Base-by-base conservation (phyloP, 2,888 invertebrate species). In the Chymomyza procnemis region DNA sequence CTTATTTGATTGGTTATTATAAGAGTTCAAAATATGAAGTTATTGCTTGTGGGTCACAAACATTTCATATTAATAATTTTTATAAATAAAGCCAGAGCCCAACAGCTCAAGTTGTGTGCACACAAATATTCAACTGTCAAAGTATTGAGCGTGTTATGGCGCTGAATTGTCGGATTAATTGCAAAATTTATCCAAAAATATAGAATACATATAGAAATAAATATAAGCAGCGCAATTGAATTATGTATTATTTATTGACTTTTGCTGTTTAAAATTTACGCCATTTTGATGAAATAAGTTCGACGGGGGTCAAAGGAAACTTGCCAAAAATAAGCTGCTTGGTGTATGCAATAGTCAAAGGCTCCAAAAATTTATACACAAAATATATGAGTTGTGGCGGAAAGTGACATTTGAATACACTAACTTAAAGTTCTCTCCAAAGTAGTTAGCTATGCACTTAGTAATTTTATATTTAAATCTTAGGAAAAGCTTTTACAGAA, bases 111-210 rank as follows among this genome's bases (percentile, higher is more conserved):
- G 34, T 41, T 9, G 34, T 12, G 34, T 2, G 6, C 34, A 12
- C 34, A 41, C 34, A 41, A 41, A 41, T 41, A 41, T 41, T 12
- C 22, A 4, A 6, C 54, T 54, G 64, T 54, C 57, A 57, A 57
- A 56, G 64, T 12, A 19, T 18, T 18, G 67, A 34, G 79, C 83
- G 86, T 83, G 83, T 69, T 75, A 18, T 21, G 16, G 34, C 22
- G 22, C 47, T 3, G 21, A 64, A 60, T 69, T 76, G 74, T 74
- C 81, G 82, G 86, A 79, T 83, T 86, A 83, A 83, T 84, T 83
- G 79, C 74, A 64, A 1, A 12, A 12, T 9, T 50, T 22, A 63
- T 67, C 69, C 66, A 64, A 61, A 19, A 66, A 58, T 58, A 47
- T 59, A 64, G n/a, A n/a, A n/a, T 65, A 67, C 69, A 74, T 69